Conservation (phyloP, 2,113 vertebrate genomes). For the Anser cygnoides region DNA sequence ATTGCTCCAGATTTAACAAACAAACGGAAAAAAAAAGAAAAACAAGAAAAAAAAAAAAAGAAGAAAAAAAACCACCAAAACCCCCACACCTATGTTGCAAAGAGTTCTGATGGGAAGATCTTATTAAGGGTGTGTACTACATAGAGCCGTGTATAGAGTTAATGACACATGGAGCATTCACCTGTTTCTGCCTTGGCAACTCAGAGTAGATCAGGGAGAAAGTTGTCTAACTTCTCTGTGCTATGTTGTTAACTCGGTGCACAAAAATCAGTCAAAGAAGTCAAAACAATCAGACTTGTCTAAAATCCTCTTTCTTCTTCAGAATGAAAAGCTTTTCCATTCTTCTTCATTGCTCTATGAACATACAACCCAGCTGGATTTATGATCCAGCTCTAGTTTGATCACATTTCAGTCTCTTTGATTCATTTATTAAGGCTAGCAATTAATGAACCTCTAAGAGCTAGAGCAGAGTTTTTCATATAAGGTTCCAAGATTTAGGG, state of each 20-base stretch:
- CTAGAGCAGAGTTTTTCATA: neutral
- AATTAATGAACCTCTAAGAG: slow-evolving; percentile 7
- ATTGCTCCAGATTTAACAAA: neutral
- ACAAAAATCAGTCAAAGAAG: neutral
- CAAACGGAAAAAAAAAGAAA: neutral
- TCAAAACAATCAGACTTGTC: neutral
- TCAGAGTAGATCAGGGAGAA: neutral
- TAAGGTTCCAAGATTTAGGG: neutral
- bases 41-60: neutral
- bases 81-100: neutral
- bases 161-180: neutral
- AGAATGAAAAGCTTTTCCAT: neutral
- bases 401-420: slow-evolving; percentile 21
- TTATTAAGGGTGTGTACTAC: neutral
- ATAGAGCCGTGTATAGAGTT: neutral
- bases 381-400: neutral
- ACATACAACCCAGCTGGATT: neutral
- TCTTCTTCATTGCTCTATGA: neutral
- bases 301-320: neutral
- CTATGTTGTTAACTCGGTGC: neutral
- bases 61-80: neutral
- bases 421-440: neutral
- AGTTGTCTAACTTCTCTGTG: neutral
- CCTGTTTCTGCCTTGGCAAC: neutral
- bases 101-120: neutral